Base-by-base conservation (phyloP, 2,888 invertebrate genomes). In the Epirrhoe alternata region DNA sequence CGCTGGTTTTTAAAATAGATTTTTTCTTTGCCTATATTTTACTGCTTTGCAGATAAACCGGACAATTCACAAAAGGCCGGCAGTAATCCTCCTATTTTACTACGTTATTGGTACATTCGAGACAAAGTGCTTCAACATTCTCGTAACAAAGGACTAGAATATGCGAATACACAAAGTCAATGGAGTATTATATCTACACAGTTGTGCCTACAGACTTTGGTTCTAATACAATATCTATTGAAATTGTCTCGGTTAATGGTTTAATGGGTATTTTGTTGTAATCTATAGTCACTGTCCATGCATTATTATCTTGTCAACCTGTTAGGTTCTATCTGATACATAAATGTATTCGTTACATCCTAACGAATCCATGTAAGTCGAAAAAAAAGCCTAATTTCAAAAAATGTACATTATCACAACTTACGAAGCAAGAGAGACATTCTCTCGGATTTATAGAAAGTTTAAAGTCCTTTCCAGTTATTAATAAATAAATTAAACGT, bases 101-200 rank as follows among this genome's bases (percentile, higher is more conserved):
- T 14, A 55, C 54, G 54, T 59, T 54, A 64, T 60, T 16, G 38
- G 59, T 64, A 59, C 54, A 59, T 67, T 71, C 67, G 62, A 63
- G 61, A 67, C 50, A 38, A 59, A 50, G 51, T 17, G 50, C 49
- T 64, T 59, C 38, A 54, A 42, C 16, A 59, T 59, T 49, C 54
- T 38, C 54, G 59, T 64, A 59, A 50, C 64, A 59, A 64, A 64
- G 49, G 64, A 54, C 51, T 63, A 49, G 35, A 58, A 49, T 49
- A 58, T 10, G 49, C 31, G 50, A 56, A 31, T 53, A 52, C 42
- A 61, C 31, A 53, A 61, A 52, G 52, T 53, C 60, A 61, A 53
- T 53, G 60, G 42, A 8, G 16, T 42, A 45, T n/a, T 52, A 45
- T 45, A 59, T 5, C 4, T 12, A 42, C 51, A 7, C 16, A 59